These are phyloP conservation scores for Dynastes hyllus DNA, from an alignment of 2,888 invertebrate species.

Conservation along the genomic window DNA sequence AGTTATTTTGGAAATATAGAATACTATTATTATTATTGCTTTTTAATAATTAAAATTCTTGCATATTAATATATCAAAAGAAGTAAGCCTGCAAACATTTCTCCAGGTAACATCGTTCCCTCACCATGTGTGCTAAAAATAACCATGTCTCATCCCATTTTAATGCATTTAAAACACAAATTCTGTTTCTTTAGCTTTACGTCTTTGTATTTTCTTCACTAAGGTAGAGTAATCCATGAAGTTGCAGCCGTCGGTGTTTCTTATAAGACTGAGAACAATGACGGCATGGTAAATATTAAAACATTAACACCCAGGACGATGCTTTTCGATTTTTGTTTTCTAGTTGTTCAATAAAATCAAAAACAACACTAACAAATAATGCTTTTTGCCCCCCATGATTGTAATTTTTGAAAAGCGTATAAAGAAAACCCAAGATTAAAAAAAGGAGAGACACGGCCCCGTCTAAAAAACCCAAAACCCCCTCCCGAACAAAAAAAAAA, in stretches of 20 bases:
- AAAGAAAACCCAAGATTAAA: too few relatives aligned
- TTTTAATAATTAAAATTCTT: too few relatives aligned
- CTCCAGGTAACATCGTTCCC: background rate
- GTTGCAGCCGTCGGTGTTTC: background rate
- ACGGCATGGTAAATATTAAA: background rate
- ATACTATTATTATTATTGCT: too few relatives aligned
- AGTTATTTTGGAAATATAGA: too few relatives aligned
- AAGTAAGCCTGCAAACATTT: too few relatives aligned
- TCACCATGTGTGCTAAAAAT: background rate
- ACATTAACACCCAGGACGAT: background rate
- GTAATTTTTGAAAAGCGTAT: slow-evolving; percentile 27
- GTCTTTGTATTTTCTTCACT: background rate
- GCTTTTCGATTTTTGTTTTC: slow-evolving; percentile 3
- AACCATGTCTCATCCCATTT: background rate
- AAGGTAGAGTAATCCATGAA: background rate
- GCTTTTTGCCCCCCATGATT: slow-evolving; percentile 1
- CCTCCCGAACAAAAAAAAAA: too few relatives aligned
- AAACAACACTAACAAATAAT: slow-evolving; percentile 27
- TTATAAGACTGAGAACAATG: background rate
- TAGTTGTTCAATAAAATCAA: background rate
- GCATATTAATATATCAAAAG: too few relatives aligned
- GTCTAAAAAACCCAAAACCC: too few relatives aligned
- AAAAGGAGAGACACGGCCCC: too few relatives aligned
- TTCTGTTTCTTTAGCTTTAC: background rate
- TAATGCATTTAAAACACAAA: background rate